phyloP scores from a whole-genome alignment of 2,888 invertebrate species.

The Agrochola macilenta region DNA sequence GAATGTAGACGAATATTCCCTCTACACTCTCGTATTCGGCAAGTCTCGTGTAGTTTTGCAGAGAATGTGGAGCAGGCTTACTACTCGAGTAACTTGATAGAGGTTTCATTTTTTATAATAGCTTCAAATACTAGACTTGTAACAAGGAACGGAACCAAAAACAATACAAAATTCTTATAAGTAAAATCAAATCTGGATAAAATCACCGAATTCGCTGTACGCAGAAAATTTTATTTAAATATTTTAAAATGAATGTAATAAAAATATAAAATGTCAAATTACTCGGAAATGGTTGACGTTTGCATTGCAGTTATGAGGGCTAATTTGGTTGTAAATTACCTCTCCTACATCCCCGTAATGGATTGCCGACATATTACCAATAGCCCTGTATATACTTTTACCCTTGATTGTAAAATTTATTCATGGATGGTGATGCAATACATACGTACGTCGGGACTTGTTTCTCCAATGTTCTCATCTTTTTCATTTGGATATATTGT shows the following conservation, averaged over 20 bases:
- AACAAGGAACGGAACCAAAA: background rate
- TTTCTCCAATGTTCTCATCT: conserved; percentile 82
- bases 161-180: background rate
- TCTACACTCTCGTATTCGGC: too few species aligned
- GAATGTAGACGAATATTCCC: too few species aligned
- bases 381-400: background rate
- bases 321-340: background rate
- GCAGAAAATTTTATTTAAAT: too few species aligned
- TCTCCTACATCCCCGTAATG: background rate
- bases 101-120: background rate
- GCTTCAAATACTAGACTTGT: background rate
- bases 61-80: too few species aligned
- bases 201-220: too few species aligned
- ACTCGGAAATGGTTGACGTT: background rate
- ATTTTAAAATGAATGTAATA: too few species aligned
- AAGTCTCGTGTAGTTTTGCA: too few species aligned
- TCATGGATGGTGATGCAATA: background rate
- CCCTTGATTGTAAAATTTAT: background rate
- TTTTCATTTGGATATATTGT: conserved; percentile 78
- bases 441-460: conserved; percentile 80
- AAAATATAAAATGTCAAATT: background rate
- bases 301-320: background rate
- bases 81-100: too few species aligned
- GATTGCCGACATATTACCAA: too few species aligned
- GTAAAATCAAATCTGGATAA: background rate